A percentile compares a stretch with the other conserved stretches of the same genome.
These are phyloP conservation scores for Antheraea pernyi DNA, from an alignment of 1,140 invertebrate species.

Conservation along the genomic window DNA sequence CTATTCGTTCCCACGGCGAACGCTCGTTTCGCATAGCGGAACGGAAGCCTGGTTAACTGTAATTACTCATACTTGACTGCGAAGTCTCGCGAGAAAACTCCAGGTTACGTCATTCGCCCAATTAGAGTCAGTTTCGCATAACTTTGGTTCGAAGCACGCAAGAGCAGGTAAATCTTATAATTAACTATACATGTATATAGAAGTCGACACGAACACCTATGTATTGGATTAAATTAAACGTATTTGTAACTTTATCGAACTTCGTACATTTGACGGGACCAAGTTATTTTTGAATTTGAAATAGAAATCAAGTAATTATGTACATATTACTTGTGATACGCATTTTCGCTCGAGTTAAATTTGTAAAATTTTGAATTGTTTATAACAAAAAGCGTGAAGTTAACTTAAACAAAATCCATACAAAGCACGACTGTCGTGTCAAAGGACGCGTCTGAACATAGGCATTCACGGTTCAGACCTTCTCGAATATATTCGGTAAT, in stretches of 20 bases:
- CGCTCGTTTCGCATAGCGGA: constrained; percentile 19
- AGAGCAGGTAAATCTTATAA: neutral
- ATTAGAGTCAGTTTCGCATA: constrained; percentile 35
- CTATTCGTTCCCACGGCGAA: constrained; percentile 23
- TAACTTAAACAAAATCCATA: too few species aligned
- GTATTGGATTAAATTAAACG: neutral
- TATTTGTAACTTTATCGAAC: neutral
- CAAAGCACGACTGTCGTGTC: too few species aligned
- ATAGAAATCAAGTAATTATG: neutral
- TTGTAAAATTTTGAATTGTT: too few species aligned
- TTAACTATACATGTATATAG: neutral
- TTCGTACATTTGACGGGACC: neutral
- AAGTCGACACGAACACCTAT: neutral
- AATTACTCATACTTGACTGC: constrained; percentile 26
- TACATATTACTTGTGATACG: too few species aligned
- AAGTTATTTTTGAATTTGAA: neutral
- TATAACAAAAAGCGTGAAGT: too few species aligned
- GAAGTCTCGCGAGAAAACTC: constrained; percentile 37
- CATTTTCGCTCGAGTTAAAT: too few species aligned
- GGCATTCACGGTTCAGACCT: too few species aligned
- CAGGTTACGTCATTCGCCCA: constrained; percentile 43
- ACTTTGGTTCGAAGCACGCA: constrained; percentile 13
- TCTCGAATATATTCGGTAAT: too few species aligned
- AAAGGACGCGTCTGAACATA: too few species aligned
- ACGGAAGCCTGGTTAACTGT: constrained; percentile 26